Conservation (phyloP, 2,797 vertebrate species). For the Xenops minutus region DNA sequence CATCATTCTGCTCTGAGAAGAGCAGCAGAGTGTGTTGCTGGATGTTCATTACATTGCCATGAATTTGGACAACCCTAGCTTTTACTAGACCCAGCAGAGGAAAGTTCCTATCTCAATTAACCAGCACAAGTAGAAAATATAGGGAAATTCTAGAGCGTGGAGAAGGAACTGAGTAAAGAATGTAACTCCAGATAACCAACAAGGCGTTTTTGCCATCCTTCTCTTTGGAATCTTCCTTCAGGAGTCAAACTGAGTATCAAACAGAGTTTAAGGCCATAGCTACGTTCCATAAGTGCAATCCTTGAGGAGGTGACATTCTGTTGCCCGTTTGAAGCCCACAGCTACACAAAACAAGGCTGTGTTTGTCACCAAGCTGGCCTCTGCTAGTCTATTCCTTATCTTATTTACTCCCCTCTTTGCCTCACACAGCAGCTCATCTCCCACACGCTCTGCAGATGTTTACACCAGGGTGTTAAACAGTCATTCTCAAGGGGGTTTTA, state of each 20-base stretch:
- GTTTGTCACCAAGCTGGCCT: not conserved
- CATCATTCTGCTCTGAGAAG: too few species aligned
- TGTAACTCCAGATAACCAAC: not conserved
- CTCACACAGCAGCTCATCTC: not conserved
- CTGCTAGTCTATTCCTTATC: not conserved
- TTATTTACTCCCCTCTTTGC: not conserved
- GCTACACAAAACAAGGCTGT: not conserved
- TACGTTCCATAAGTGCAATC: not conserved
- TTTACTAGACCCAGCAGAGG: not conserved
- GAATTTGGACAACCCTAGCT: not conserved
- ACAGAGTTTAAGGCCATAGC: not conserved
- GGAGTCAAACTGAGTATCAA: not conserved
- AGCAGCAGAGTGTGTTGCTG: not conserved
- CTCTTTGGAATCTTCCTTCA: not conserved
- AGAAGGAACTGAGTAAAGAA: not conserved
- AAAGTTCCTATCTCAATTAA: not conserved
- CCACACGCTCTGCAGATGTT: slow-evolving; percentile 45
- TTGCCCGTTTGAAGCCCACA: not conserved
- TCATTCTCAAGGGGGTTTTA: not conserved
- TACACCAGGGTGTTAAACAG: not conserved
- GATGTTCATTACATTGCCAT: not conserved
- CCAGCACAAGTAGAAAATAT: not conserved
- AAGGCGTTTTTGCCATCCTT: not conserved
- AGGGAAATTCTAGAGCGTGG: not conserved
- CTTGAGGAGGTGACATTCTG: not conserved